Evolutionary conservation across 1,140 invertebrate genomes (phyloP).

Genomic region (Elymnias hypermnestra): DNA sequence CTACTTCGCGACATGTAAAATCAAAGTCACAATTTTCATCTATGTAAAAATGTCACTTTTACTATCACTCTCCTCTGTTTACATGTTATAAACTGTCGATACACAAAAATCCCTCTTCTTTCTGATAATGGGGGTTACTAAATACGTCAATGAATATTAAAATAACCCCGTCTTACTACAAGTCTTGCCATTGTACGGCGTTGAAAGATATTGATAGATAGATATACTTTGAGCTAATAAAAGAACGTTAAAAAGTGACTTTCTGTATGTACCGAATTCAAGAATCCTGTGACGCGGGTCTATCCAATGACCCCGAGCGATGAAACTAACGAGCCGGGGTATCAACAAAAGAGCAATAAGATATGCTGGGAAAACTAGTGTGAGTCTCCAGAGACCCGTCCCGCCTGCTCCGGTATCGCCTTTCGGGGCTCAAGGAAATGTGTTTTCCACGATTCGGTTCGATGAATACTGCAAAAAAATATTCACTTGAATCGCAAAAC

Average conservation of each 20-base stretch:
- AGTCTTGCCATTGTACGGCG: too few species aligned
- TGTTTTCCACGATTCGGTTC: constrained; percentile 34
- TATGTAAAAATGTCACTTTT: too few species aligned
- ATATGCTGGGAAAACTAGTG: constrained; percentile 76
- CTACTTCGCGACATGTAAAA: too few species aligned
- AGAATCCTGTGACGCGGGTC: constrained; percentile 13
- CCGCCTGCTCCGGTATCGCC: constrained; percentile 30
- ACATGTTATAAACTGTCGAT: too few species aligned
- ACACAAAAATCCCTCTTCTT: too few species aligned
- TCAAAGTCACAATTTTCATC: too few species aligned
- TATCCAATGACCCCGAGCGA: constrained; percentile 59
- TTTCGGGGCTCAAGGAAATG: constrained; percentile 44
- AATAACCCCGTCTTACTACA: too few species aligned
- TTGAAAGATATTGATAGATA: too few species aligned
- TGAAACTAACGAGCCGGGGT: constrained; percentile 73
- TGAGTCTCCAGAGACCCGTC: constrained; percentile 50
- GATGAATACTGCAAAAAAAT: constrained; percentile 30
- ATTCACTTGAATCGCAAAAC: constrained; percentile 10
- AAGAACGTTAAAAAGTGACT: not conserved
- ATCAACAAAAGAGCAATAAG: constrained; percentile 76
- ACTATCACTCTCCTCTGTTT: too few species aligned
- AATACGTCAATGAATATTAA: too few species aligned
- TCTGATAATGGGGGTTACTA: too few species aligned
- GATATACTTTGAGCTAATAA: too few species aligned
- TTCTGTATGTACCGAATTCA: constrained; percentile 11